A percentile compares a stretch with the other conserved stretches of the same genome.
These are phyloP conservation scores for Proctacanthus coquilletti DNA, from an alignment of 1,140 invertebrate species.

Conservation along the genomic window DNA sequence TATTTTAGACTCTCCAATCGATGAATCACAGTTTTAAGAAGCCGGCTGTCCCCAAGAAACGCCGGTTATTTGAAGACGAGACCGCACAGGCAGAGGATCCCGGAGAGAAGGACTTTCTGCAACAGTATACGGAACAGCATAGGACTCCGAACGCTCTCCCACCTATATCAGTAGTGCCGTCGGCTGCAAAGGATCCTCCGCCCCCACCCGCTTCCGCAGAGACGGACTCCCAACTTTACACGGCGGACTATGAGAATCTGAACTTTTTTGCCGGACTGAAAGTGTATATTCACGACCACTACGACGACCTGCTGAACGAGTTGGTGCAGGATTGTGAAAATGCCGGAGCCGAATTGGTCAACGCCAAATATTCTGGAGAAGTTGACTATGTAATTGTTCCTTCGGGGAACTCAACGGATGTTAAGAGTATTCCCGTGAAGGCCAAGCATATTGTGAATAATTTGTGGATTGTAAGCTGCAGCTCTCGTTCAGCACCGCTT, in stretches of 20 bases:
- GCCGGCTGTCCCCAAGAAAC: slow-evolving; percentile 15
- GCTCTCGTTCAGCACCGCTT: not conserved
- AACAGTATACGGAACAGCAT: slow-evolving; percentile 23
- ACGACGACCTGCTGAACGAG: slow-evolving; percentile 28
- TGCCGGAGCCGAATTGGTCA: slow-evolving; percentile 34
- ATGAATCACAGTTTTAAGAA: slow-evolving; percentile 29
- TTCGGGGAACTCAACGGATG: slow-evolving; percentile 17
- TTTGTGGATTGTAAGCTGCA: slow-evolving; percentile 35
- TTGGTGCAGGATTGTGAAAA: slow-evolving; percentile 28
- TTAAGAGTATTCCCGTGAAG: slow-evolving; percentile 22
- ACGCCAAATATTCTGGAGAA: slow-evolving; percentile 29
- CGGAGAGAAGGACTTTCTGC: slow-evolving; percentile 12
- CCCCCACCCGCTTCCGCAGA: no score
- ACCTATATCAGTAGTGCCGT: no score
- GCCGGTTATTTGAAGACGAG: not conserved
- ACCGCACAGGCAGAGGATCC: not conserved
- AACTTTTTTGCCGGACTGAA: slow-evolving; percentile 30
- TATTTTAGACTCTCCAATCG: slow-evolving; percentile 15
- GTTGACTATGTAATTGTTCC: slow-evolving; percentile 44
- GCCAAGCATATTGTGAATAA: slow-evolving; percentile 39
- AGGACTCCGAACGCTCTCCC: no score
- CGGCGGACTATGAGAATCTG: slow-evolving; percentile 23
- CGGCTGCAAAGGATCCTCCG: no score
- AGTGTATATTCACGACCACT: slow-evolving; percentile 31
- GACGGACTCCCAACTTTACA: no score